phyloP scores from a whole-genome alignment of 2,888 invertebrate species.

The Epistrophe grossulariae region DNA sequence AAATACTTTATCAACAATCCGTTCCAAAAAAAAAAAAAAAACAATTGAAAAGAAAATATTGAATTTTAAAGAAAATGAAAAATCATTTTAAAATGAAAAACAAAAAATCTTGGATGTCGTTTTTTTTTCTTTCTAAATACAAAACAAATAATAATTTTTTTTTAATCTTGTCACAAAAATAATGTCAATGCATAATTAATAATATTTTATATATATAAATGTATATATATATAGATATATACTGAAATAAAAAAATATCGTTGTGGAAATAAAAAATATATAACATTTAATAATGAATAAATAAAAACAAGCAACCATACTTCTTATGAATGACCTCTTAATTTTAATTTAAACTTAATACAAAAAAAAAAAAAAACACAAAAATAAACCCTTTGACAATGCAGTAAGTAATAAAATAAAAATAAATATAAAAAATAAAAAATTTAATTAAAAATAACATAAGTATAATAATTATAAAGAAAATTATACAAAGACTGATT shows the following conservation, averaged over 20 bases:
- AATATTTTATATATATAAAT: slow-evolving; percentile 31
- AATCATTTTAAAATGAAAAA: slow-evolving; percentile 23
- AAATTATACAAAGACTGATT: slow-evolving; percentile 67
- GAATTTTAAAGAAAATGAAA: slow-evolving; percentile 24
- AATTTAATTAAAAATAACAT: slow-evolving; percentile 17
- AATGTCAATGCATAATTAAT: slow-evolving; percentile 39
- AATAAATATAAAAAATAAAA: slow-evolving; percentile 32
- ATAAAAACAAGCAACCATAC: slow-evolving; percentile 33
- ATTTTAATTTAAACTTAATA: slow-evolving; percentile 27
- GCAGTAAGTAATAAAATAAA: slow-evolving; percentile 32
- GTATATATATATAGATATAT: slow-evolving; percentile 5
- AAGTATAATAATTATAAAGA: slow-evolving; percentile 19
- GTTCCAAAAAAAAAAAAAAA: slow-evolving; percentile 57
- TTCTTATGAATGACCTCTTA: slow-evolving; percentile 63
- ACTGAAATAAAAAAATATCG: slow-evolving; percentile 38
- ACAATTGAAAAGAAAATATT: slow-evolving; percentile 19
- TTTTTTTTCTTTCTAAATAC: slow-evolving; percentile 18
- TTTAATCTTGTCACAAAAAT: slow-evolving; percentile 56
- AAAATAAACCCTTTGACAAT: slow-evolving; percentile 37
- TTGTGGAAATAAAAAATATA: slow-evolving; percentile 46
- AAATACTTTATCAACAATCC: slow-evolving; percentile 73
- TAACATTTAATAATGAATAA: neutral
- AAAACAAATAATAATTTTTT: slow-evolving; percentile 8
- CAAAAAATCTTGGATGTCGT: slow-evolving; percentile 58
- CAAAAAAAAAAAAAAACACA: slow-evolving; percentile 15